Evolutionary conservation across 2,888 invertebrate genomes (phyloP).

Genomic region (Drosophila leonis): DNA sequence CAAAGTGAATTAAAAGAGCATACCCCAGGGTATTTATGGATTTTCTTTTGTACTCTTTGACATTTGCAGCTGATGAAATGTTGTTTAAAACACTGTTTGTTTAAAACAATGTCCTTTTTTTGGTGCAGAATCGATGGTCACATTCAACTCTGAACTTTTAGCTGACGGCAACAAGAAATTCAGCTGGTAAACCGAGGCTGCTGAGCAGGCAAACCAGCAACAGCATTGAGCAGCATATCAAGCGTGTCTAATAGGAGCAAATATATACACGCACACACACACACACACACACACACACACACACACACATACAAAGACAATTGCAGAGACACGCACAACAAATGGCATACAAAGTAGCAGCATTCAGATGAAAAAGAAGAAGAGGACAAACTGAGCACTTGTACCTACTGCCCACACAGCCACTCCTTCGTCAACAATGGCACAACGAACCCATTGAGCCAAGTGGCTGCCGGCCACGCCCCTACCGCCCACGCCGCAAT

Average conservation of each 20-base stretch:
- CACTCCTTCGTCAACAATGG: conserved; percentile 8
- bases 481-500: conserved; percentile 47
- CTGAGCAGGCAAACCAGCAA: conserved; percentile 25
- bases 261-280: conserved; percentile 17
- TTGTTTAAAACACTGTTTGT: conserved; percentile 4
- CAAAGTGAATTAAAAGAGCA: neutral
- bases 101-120: conserved; percentile 37
- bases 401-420: conserved; percentile 35
- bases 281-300: conserved; percentile 15
- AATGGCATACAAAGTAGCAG: conserved; percentile 64
- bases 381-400: conserved; percentile 38
- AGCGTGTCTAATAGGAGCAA: conserved; percentile 66
- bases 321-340: conserved; percentile 53
- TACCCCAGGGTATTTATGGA: neutral
- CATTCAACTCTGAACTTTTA: conserved; percentile 77
- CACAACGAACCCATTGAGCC: conserved; percentile 71
- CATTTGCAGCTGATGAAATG: neutral
- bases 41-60: neutral
- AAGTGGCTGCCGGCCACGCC: conserved; percentile 41
- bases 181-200: conserved; percentile 10
- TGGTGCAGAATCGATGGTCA: conserved; percentile 55
- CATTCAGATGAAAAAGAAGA: conserved; percentile 23
- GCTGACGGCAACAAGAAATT: conserved; percentile 58
- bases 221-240: conserved; percentile 55
- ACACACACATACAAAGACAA: conserved; percentile 13